These are phyloP conservation scores for Phengaris arion DNA, from an alignment of 2,888 invertebrate species.

Conservation along the genomic window DNA sequence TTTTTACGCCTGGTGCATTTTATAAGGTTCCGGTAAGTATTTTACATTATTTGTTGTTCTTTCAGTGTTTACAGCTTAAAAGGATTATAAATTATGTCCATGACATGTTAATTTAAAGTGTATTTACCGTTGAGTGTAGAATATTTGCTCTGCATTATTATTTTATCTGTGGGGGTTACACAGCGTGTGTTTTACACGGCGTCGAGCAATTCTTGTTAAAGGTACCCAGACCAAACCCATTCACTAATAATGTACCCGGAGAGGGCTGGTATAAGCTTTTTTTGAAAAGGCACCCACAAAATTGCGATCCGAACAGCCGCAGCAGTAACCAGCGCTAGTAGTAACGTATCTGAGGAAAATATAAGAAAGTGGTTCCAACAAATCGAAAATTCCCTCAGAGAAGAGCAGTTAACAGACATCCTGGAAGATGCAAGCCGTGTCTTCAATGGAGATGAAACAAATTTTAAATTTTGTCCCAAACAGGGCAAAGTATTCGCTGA, in stretches of 20 bases:
- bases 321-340: constrained; percentile 12
- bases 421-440: not conserved
- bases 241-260: constrained; percentile 26
- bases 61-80: too few species aligned
- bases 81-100: too few species aligned
- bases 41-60: too few species aligned
- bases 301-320: not conserved
- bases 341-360: too few species aligned
- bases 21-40: too few species aligned
- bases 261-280: constrained; percentile 27
- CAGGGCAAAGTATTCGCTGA: not conserved
- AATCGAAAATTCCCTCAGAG: not conserved
- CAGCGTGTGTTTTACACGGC: not conserved
- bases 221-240: constrained; percentile 28
- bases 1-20: too few species aligned
- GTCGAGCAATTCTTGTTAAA: too few species aligned
- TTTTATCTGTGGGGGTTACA: too few species aligned
- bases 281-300: constrained; percentile 24
- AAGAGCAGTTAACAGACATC: not conserved
- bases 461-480: constrained; percentile 11
- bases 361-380: constrained; percentile 5
- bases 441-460: not conserved
- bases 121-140: too few species aligned
- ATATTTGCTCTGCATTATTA: too few species aligned
- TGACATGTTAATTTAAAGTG: too few species aligned